These are phyloP conservation scores for Tylochromis polylepis DNA, from an alignment of 2,113 vertebrate genomes.

Conservation along the genomic window DNA sequence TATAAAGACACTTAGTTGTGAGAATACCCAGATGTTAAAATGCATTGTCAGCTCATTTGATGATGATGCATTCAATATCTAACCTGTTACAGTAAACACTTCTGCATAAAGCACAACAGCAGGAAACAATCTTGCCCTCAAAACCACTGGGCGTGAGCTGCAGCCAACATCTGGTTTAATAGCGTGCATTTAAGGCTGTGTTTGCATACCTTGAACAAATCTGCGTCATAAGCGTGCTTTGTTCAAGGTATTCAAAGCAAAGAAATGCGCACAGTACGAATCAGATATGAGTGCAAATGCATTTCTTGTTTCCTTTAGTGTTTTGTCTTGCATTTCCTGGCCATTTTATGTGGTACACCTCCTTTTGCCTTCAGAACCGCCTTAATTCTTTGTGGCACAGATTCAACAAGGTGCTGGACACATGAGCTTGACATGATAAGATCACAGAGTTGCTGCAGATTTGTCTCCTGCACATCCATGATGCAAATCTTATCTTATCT, in stretches of 20 bases:
- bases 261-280: background rate
- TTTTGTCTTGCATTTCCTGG: background rate
- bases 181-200: background rate
- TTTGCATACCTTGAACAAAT: background rate
- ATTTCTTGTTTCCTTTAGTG: background rate
- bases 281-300: background rate
- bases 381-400: background rate
- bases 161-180: background rate
- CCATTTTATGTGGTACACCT: background rate
- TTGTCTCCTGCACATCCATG: too few species aligned
- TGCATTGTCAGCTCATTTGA: background rate
- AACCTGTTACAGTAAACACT: background rate
- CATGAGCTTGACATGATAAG: background rate
- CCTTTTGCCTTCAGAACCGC: background rate
- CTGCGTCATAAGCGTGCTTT: background rate
- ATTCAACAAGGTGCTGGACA: background rate
- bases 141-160: background rate
- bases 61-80: background rate
- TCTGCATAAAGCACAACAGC: background rate
- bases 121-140: background rate
- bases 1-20: background rate
- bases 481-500: background rate
- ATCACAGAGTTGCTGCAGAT: too few species aligned
- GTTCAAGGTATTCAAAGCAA: too few species aligned
- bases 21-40: background rate